These are phyloP conservation scores for Pygocentrus nattereri DNA, from an alignment of 2,797 vertebrate species.

Conservation along the genomic window DNA sequence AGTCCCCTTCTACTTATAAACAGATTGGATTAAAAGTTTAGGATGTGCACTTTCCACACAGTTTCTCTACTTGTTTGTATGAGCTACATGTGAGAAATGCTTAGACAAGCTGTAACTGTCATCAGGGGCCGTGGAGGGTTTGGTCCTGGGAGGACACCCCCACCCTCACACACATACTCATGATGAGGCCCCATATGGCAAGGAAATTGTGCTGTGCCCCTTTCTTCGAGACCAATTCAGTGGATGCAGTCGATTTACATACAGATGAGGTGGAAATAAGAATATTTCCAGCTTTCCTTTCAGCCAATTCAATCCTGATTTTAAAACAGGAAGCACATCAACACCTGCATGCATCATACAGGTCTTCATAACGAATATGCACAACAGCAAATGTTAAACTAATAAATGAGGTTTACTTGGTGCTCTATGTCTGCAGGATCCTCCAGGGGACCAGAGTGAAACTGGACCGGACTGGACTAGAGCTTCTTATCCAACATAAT, in stretches of 20 bases:
- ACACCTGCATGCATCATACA: too few relatives aligned
- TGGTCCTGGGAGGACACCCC: neutral
- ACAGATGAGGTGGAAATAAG: slow-evolving; percentile 70
- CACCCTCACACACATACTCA: neutral
- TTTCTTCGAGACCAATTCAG: slow-evolving; percentile 61
- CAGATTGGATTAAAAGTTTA: neutral
- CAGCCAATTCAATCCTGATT: slow-evolving; percentile 44
- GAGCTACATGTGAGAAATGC: neutral
- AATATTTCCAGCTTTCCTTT: slow-evolving; percentile 60
- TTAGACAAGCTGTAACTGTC: neutral
- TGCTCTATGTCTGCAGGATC: too few relatives aligned
- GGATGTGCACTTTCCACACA: neutral
- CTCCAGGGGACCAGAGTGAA: too few relatives aligned
- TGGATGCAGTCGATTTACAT: slow-evolving; percentile 69
- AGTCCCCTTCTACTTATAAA: too few relatives aligned
- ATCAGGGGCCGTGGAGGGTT: neutral
- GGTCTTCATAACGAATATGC: too few relatives aligned
- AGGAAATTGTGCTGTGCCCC: neutral
- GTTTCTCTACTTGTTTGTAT: neutral
- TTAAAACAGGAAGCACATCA: neutral
- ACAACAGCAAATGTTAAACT: too few relatives aligned
- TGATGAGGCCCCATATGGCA: neutral
- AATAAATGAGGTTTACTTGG: too few relatives aligned
- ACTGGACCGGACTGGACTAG: too few relatives aligned
- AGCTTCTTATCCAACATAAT: too few relatives aligned